phyloP scores from a whole-genome alignment of 2,113 vertebrate genomes.

The Synchiropus splendidus region DNA sequence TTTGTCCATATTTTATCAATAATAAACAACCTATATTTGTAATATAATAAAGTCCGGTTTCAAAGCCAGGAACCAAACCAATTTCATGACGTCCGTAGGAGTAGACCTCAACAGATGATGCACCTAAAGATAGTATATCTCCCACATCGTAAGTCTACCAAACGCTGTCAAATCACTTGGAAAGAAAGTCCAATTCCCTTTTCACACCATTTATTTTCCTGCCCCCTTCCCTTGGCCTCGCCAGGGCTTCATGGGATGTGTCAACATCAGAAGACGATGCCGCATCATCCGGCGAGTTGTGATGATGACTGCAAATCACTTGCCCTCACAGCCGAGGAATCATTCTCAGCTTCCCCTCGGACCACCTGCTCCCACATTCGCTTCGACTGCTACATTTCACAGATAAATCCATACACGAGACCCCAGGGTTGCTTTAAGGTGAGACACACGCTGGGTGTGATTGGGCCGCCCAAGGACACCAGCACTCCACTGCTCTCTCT shows the following conservation, averaged over 20 bases:
- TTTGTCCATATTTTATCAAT: too few species aligned
- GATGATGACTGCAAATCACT: conserved; percentile 30
- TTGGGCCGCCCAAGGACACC: background rate
- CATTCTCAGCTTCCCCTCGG: conserved; percentile 38
- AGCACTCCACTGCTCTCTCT: background rate
- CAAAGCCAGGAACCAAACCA: too few species aligned
- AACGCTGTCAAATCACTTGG: background rate
- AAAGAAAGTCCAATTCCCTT: conserved; percentile 8
- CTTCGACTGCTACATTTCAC: conserved; percentile 4
- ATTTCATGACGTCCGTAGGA: too few species aligned
- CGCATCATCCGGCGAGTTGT: background rate
- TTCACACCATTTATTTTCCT: conserved; percentile 11
- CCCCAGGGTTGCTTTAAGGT: too few species aligned
- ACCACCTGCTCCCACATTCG: conserved; percentile 45
- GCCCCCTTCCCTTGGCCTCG: background rate
- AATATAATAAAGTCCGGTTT: too few species aligned
- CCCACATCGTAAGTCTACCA: too few species aligned
- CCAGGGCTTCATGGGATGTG: conserved; percentile 5
- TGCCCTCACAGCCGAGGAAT: conserved; percentile 22
- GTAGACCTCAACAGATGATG: too few species aligned
- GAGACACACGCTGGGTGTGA: conserved; percentile 4
- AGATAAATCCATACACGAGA: conserved; percentile 4
- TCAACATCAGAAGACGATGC: conserved; percentile 3
- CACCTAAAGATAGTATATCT: too few species aligned
- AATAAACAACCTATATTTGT: too few species aligned